Evolutionary conservation across 2,888 invertebrate species (phyloP).

Genomic region (Lasioglossum marginatum): DNA sequence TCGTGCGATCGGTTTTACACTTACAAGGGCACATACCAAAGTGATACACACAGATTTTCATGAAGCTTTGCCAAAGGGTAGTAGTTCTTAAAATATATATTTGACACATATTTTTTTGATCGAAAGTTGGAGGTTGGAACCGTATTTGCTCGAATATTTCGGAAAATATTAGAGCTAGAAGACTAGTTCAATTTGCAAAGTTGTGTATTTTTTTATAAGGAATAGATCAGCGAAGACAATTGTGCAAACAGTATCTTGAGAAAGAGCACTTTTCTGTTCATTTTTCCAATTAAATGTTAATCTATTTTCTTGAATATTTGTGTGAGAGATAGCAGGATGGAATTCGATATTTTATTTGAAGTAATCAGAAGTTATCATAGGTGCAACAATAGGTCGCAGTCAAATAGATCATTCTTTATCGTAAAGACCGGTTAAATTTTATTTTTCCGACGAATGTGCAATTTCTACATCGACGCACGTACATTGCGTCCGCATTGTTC

Average conservation of each 20-base stretch:
- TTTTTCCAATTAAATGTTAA: neutral
- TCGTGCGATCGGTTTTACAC: constrained; percentile 16
- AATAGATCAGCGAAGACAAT: too few relatives aligned
- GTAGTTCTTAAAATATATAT: neutral
- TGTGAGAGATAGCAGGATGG: neutral
- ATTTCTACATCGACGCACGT: neutral
- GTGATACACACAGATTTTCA: neutral
- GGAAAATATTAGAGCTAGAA: too few relatives aligned
- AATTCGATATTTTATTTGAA: neutral
- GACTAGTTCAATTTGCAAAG: too few relatives aligned
- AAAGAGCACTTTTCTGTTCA: neutral
- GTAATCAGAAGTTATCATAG: neutral
- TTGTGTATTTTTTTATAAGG: too few relatives aligned
- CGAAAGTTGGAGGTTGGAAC: too few relatives aligned
- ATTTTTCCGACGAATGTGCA: neutral
- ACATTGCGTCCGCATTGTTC: constrained; percentile 18
- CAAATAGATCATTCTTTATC: constrained; percentile 33
- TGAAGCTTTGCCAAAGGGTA: neutral
- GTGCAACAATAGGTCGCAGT: neutral
- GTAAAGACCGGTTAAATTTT: neutral
- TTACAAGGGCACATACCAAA: neutral
- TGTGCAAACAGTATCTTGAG: too few relatives aligned
- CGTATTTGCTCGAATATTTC: too few relatives aligned
- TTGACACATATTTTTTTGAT: too few relatives aligned
- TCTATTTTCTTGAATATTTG: neutral